Evolutionary conservation across 1,140 invertebrate species (phyloP).

Genomic region (Drosophila neocordata): DNA sequence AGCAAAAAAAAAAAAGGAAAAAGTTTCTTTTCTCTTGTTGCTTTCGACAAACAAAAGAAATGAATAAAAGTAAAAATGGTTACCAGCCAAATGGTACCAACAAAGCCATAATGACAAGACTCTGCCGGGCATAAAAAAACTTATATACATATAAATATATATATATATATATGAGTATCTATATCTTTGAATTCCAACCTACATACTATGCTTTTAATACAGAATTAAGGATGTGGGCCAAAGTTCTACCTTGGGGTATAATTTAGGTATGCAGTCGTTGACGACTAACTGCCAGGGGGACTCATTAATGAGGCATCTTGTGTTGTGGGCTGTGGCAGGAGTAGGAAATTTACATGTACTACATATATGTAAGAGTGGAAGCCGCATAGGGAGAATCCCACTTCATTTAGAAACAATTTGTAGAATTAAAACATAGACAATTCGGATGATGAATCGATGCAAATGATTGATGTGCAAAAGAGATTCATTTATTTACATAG

Average conservation of each 20-base stretch:
- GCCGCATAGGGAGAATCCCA: constrained; percentile 7
- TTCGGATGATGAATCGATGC: constrained; percentile 51
- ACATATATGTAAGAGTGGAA: constrained; percentile 18
- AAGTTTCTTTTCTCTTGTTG: constrained; percentile 41
- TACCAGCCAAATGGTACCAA: constrained; percentile 32
- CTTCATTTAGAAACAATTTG: constrained; percentile 39
- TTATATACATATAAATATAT: constrained; percentile 27
- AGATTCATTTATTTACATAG: constrained; percentile 7
- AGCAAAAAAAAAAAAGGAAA: constrained; percentile 26
- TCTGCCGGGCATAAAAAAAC: constrained; percentile 63
- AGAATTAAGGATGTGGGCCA: constrained; percentile 32
- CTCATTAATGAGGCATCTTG: constrained; percentile 56
- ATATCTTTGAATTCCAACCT: constrained; percentile 1
- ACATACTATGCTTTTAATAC: constrained; percentile 30
- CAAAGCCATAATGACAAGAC: constrained; percentile 60
- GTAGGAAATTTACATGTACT: constrained; percentile 11
- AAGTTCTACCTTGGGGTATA: constrained; percentile 58
- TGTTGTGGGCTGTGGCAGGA: neutral
- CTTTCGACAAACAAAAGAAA: constrained; percentile 44
- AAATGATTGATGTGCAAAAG: constrained; percentile 47
- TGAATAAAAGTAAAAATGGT: constrained; percentile 15
- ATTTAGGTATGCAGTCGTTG: constrained; percentile 48
- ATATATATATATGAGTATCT: constrained; percentile 21
- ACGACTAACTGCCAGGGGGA: constrained; percentile 38
- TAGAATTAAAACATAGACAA: constrained; percentile 64